These are phyloP conservation scores for Sebastes steindachneri DNA, from an alignment of 2,797 vertebrate genomes.

Conservation along the genomic window DNA sequence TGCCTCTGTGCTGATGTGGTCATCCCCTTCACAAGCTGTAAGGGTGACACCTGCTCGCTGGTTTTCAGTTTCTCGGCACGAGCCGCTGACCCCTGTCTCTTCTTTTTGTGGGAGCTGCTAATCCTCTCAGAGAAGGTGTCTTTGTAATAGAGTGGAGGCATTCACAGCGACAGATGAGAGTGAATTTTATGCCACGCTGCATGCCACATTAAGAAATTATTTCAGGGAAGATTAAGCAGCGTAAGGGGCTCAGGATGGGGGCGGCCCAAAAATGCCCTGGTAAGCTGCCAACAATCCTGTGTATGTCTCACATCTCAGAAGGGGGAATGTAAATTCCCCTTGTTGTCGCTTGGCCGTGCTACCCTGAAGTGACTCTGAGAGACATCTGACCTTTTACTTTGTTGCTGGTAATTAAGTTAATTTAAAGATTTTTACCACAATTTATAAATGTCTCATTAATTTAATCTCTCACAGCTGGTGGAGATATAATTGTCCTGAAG, in stretches of 20 bases:
- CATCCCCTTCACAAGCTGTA: conserved; percentile 47
- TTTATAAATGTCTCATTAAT: conserved; percentile 39
- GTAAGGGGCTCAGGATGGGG: conserved; percentile 35
- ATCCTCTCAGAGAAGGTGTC: conserved; percentile 72
- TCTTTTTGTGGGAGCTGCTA: conserved; percentile 55
- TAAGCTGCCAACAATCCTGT: conserved; percentile 54
- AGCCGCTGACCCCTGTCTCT: conserved; percentile 49
- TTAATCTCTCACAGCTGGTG: conserved; percentile 52
- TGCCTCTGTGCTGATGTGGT: conserved; percentile 38
- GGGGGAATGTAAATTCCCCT: conserved; percentile 43
- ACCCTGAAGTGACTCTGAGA: conserved; percentile 45
- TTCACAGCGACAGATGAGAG: conserved; percentile 58
- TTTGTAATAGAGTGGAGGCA: conserved; percentile 60
- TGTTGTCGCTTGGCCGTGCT: conserved; percentile 46
- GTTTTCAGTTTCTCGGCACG: conserved; percentile 36
- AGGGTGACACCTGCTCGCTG: conserved; percentile 61
- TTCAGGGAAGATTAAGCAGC: conserved; percentile 70
- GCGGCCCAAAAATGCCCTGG: conserved; percentile 58
- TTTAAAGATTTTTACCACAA: conserved; percentile 33
- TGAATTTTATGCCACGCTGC: conserved; percentile 64
- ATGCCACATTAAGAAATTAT: conserved; percentile 75
- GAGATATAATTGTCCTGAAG: conserved; percentile 42
- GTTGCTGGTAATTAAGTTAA: conserved; percentile 40
- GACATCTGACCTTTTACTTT: conserved; percentile 52
- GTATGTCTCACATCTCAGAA: conserved; percentile 52